phyloP scores from a whole-genome alignment of 1,140 invertebrate genomes.

The Drosophila pseudoobscura region DNA sequence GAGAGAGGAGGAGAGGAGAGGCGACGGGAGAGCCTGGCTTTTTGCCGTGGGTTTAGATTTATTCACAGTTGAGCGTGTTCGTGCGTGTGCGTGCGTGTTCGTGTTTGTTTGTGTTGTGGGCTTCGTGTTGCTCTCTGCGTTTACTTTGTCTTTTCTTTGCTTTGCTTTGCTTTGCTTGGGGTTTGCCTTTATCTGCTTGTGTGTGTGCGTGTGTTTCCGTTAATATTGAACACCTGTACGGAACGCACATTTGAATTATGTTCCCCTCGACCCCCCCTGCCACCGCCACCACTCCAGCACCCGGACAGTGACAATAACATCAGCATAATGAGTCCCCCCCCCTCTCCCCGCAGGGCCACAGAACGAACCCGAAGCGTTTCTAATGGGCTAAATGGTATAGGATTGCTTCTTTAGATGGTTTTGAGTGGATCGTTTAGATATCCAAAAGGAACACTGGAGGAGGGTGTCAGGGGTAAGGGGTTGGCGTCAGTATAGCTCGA shows the following conservation, averaged over 20 bases:
- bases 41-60: slow-evolving; percentile 37
- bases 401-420: slow-evolving; percentile 2
- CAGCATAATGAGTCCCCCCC: slow-evolving; percentile 14
- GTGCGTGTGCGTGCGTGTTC: slow-evolving; percentile 28
- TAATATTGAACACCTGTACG: slow-evolving; percentile 56
- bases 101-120: slow-evolving; percentile 33
- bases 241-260: slow-evolving; percentile 23
- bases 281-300: too few species aligned
- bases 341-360: too few species aligned
- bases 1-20: background rate
- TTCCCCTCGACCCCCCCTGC: too few species aligned
- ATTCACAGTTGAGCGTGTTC: slow-evolving; percentile 30
- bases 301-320: slow-evolving; percentile 33
- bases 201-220: slow-evolving; percentile 6
- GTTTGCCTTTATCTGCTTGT: slow-evolving; percentile 9
- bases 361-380: background rate
- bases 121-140: slow-evolving; percentile 10
- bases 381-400: slow-evolving; percentile 1
- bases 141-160: slow-evolving; percentile 22
- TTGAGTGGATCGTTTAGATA: background rate
- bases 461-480: too few species aligned
- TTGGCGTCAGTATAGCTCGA: too few species aligned
- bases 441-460: too few species aligned
- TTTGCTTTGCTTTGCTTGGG: slow-evolving; percentile 17
- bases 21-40: background rate